A percentile compares a stretch with the other conserved stretches of the same genome.
Evolutionary conservation across 2,888 invertebrate genomes (phyloP).

Genomic region (Clanis bilineata): DNA sequence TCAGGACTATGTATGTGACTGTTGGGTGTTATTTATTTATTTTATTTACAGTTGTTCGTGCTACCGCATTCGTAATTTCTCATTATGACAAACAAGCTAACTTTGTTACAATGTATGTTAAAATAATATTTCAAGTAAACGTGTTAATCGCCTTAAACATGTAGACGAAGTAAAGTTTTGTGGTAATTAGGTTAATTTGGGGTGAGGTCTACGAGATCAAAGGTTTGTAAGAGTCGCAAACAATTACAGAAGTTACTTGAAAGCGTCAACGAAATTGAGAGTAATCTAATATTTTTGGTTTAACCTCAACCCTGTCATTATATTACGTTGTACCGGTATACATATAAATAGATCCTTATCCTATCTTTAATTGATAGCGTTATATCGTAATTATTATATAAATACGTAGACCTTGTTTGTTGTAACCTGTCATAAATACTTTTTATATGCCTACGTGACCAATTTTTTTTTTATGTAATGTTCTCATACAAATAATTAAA

Average conservation of each 20-base stretch:
- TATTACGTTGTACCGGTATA: neutral
- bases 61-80: no score
- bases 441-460: no score
- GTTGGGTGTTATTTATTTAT: no score
- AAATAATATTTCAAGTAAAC: neutral
- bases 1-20: no score
- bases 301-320: neutral
- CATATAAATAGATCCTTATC: no score
- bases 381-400: no score
- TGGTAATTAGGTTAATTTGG: slow-evolving; percentile 9
- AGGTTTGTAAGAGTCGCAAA: slow-evolving; percentile 10
- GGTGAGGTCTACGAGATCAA: neutral
- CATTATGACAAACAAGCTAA: no score
- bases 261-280: neutral
- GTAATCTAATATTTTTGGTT: slow-evolving; percentile 9
- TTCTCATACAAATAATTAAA: no score
- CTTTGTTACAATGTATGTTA: neutral
- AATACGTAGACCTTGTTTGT: neutral
- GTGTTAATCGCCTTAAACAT: neutral
- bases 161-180: neutral
- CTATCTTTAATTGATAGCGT: no score
- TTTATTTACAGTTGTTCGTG: no score
- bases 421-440: neutral
- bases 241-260: neutral
- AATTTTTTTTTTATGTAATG: no score